Evolutionary conservation across 2,888 invertebrate species (phyloP).

Genomic region (Zonitis immaculata): DNA sequence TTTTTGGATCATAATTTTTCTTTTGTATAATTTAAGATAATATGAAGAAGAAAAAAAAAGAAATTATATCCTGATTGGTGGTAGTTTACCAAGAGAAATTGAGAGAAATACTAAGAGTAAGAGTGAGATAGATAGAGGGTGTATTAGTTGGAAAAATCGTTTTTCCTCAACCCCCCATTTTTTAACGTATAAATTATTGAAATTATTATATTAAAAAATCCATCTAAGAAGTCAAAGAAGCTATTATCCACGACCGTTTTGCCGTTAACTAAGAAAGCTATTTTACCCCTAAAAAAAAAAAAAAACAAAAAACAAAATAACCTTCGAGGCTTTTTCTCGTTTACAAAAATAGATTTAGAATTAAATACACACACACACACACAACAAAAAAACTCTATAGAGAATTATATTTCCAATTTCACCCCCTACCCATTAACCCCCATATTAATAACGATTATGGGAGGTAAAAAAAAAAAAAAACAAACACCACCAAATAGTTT

Average conservation of each 20-base stretch:
- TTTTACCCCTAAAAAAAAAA: conserved; percentile 40
- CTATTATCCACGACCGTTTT: conserved; percentile 50
- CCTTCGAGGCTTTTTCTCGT: conserved; percentile 32
- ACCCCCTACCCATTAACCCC: too few relatives aligned
- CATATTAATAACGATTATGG: too few relatives aligned
- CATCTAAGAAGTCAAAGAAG: conserved; percentile 67
- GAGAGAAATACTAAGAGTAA: too few relatives aligned
- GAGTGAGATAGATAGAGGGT: too few relatives aligned
- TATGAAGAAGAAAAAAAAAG: too few relatives aligned
- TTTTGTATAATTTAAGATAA: too few relatives aligned
- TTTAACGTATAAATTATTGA: conserved; percentile 53
- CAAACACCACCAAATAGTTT: too few relatives aligned
- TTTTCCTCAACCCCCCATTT: conserved; percentile 8
- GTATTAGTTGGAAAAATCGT: neutral
- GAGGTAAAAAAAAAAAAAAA: neutral
- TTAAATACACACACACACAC: conserved; percentile 29
- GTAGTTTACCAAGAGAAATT: too few relatives aligned
- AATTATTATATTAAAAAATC: conserved; percentile 72
- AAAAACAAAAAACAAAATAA: neutral
- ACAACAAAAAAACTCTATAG: neutral
- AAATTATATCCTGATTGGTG: conserved; percentile 7
- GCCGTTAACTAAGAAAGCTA: conserved; percentile 45
- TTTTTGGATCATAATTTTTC: neutral
- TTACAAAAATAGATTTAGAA: conserved; percentile 40
- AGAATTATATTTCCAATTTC: neutral